phyloP scores from a whole-genome alignment of 2,888 invertebrate species.

The Amblyjoppa proteus region DNA sequence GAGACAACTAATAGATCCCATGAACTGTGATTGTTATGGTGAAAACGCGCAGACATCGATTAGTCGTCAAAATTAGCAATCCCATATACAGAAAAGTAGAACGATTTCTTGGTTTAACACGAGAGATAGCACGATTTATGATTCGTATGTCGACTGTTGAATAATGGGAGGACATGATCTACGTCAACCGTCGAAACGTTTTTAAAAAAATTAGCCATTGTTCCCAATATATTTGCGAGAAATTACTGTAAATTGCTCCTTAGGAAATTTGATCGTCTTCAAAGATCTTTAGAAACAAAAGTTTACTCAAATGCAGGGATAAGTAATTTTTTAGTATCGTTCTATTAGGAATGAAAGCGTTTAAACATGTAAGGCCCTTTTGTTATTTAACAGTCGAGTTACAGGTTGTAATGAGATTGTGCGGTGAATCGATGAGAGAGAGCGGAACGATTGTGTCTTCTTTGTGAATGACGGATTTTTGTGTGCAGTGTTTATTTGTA shows the following conservation, averaged over 20 bases:
- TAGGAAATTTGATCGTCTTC: background rate
- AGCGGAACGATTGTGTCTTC: slow-evolving; percentile 77
- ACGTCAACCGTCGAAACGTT: background rate
- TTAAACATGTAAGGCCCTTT: background rate
- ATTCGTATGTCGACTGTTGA: background rate
- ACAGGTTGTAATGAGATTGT: slow-evolving; percentile 71
- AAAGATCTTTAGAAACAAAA: background rate
- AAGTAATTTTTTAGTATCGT: background rate
- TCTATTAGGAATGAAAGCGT: background rate
- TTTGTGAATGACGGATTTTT: slow-evolving; percentile 1
- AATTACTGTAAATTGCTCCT: background rate
- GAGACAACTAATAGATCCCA: background rate
- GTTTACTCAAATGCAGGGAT: background rate
- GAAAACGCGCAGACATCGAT: slow-evolving; percentile 34
- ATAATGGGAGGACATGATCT: background rate
- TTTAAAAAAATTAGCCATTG: background rate
- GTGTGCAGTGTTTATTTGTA: slow-evolving; percentile 14
- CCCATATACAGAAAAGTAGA: slow-evolving; percentile 27
- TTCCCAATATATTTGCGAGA: background rate
- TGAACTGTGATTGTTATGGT: slow-evolving; percentile 4
- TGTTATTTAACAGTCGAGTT: slow-evolving; percentile 14
- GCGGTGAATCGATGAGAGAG: slow-evolving; percentile 75
- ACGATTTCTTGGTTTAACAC: background rate
- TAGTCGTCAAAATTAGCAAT: slow-evolving; percentile 30
- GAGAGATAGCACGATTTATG: background rate